Percentiles rank a stretch among this genome's conserved stretches.
Conservation (phyloP, 2,888 invertebrate genomes). For the Lissocephala sabroskyi region DNA sequence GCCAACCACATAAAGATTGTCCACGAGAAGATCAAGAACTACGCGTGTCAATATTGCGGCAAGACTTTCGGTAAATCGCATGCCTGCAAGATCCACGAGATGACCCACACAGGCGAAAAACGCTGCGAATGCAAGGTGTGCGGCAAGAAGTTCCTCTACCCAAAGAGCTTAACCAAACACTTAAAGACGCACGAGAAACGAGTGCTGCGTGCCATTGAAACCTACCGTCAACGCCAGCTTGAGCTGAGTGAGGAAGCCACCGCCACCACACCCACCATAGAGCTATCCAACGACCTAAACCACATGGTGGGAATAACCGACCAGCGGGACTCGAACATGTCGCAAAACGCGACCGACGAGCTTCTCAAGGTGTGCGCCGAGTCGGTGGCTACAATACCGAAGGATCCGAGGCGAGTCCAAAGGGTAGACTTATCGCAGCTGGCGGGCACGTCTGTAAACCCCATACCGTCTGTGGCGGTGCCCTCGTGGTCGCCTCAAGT, state of each 20-base stretch:
- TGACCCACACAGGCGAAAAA: constrained; percentile 67
- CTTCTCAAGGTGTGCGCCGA: constrained; percentile 63
- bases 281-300: constrained; percentile 23
- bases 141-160: constrained; percentile 67
- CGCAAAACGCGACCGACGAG: constrained; percentile 56
- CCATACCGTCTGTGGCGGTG: constrained; percentile 65
- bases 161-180: constrained; percentile 67
- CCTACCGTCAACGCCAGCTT: constrained; percentile 51
- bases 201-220: constrained; percentile 53
- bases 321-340: neutral
- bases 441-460: constrained; percentile 66
- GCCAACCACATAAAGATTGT: constrained; percentile 67
- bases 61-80: constrained; percentile 67
- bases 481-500: constrained; percentile 69
- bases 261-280: constrained; percentile 15
- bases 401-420: constrained; percentile 65
- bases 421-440: constrained; percentile 65
- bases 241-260: constrained; percentile 29
- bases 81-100: constrained; percentile 67
- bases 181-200: constrained; percentile 67
- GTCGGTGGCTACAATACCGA: constrained; percentile 56
- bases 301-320: constrained; percentile 13
- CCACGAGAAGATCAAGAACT: constrained; percentile 67
- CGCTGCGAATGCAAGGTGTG: constrained; percentile 68
- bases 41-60: constrained; percentile 67